These are phyloP conservation scores for Drosophila borborema DNA, from an alignment of 2,888 invertebrate genomes.

Conservation along the genomic window DNA sequence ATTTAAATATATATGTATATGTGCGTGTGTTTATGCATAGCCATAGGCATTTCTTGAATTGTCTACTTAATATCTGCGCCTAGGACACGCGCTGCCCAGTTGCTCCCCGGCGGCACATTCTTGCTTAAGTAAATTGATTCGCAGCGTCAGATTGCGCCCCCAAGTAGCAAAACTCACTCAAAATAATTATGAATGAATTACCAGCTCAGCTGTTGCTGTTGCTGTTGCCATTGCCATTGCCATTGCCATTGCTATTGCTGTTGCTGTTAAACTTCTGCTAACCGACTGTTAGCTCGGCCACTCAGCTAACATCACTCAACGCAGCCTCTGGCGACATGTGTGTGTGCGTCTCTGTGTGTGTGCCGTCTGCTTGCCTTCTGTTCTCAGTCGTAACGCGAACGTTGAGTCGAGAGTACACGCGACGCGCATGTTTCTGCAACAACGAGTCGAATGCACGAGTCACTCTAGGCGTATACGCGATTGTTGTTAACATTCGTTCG, in stretches of 20 bases:
- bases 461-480: constrained; percentile 60
- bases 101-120: constrained; percentile 66
- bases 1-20: background rate
- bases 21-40: constrained; percentile 6
- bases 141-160: constrained; percentile 24
- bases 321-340: constrained; percentile 55
- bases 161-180: constrained; percentile 54
- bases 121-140: constrained; percentile 68
- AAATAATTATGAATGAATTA: constrained; percentile 75
- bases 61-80: constrained; percentile 40
- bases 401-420: constrained; percentile 63
- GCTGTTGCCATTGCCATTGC: constrained; percentile 59
- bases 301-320: constrained; percentile 56
- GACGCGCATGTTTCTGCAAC: constrained; percentile 61
- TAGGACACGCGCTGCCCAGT: constrained; percentile 52
- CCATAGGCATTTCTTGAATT: constrained; percentile 31
- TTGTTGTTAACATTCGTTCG: constrained; percentile 35
- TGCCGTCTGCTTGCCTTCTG: constrained; percentile 12
- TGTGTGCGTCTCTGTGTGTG: background rate
- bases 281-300: constrained; percentile 32
- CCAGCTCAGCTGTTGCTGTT: constrained; percentile 63
- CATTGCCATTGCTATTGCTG: constrained; percentile 13
- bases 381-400: constrained; percentile 62
- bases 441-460: constrained; percentile 32
- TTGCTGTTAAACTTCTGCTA: constrained; percentile 41